Base-by-base conservation (phyloP, 2,888 invertebrate species). In the Pristionchus arcanus region DNA sequence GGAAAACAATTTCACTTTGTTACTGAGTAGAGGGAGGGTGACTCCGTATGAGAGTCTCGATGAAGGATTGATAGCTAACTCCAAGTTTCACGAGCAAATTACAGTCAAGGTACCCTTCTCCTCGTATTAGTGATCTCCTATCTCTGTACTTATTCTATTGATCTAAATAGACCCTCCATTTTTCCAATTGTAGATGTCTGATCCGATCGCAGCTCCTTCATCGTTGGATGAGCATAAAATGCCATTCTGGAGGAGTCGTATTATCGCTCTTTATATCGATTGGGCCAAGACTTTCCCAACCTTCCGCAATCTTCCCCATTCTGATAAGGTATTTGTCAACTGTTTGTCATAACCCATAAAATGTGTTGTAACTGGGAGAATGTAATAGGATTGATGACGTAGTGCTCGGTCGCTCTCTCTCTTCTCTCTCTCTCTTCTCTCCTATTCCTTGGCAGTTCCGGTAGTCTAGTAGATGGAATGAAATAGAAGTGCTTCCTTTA, bases 271-370 rank as follows among this genome's bases (percentile, higher is more conserved):
- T 15, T 95, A 94, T 90, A 94, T 95, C 55, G 95, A 95, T 85
- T 95, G 95, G 95, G 94, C 94, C 13, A 95, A 95, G 91, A 95
- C 94, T 0, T 95, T 95, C 81, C 88, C 92, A 53, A 90, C 92
- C 21, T 95, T 95, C 87, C 88, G 94, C 59, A 94, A 94, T 90
- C 91, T 95, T 16, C 95, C 95, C 9, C 93, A 94, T 68, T 91
- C 95, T 9, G 95, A 95, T 84, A 94, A 95, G 91, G 95, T 71
- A 71, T 77, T n/a, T 42, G 19, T 42, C 77, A 25, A 16, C n/a
- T 77, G 34, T 21, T 74, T 74, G 77, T 13, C 42, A 13, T 42
- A n/a, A 77, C 5, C 42, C 77, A 42, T 42, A n/a, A 77, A 77
- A 37, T 42, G 7, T 19, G 1, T 13, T 42, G 5, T 21, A 15